These are phyloP conservation scores for Cephonodes hylas DNA, from an alignment of 2,888 invertebrate genomes.

Conservation along the genomic window DNA sequence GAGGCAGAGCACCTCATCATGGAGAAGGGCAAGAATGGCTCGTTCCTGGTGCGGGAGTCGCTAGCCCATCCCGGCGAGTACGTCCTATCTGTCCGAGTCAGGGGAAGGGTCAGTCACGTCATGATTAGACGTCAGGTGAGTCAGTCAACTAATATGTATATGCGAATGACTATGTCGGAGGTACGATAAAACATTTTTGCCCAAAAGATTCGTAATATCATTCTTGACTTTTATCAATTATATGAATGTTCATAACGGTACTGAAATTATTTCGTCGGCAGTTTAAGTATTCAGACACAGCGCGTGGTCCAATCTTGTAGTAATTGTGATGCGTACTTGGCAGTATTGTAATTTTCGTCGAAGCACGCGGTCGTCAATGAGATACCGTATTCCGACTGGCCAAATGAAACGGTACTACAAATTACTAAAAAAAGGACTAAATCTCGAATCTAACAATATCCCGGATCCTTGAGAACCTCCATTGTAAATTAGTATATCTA, in stretches of 20 bases:
- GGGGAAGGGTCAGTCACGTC: constrained; percentile 97
- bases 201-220: too few relatives aligned
- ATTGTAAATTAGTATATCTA: not conserved
- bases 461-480: too few relatives aligned
- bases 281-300: not conserved
- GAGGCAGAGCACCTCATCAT: constrained; percentile 94
- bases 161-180: not conserved
- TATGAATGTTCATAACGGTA: not conserved
- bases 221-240: not conserved
- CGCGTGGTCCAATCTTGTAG: not conserved
- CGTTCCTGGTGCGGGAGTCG: constrained; percentile 97
- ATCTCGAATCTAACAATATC: too few relatives aligned
- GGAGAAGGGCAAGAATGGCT: constrained; percentile 97
- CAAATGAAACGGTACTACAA: not conserved
- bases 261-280: not conserved
- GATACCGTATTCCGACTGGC: not conserved
- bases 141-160: not conserved
- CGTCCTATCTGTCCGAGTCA: constrained; percentile 95
- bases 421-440: too few relatives aligned
- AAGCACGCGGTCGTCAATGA: not conserved
- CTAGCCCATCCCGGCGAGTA: constrained; percentile 98
- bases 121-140: constrained; percentile 92
- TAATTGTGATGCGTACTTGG: not conserved
- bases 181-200: too few relatives aligned
- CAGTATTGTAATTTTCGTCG: not conserved